Percentiles rank a stretch among this genome's conserved stretches.
These are phyloP conservation scores for Apamea anceps DNA, from an alignment of 2,888 invertebrate genomes.

Conservation along the genomic window DNA sequence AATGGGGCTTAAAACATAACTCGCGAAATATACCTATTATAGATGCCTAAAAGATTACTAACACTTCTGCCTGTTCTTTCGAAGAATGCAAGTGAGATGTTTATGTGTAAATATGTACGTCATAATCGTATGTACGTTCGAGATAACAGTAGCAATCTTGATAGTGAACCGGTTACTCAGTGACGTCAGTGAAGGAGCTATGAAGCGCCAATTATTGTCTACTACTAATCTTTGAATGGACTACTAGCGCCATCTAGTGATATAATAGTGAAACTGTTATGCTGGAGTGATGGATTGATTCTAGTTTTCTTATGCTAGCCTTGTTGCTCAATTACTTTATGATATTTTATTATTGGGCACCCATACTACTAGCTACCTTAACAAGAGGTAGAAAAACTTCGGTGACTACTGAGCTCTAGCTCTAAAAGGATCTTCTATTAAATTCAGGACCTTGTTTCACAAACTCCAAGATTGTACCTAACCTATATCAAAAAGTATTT, in stretches of 20 bases:
- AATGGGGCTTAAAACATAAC: too few relatives aligned
- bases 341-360: neutral
- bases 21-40: neutral
- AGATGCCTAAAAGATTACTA: neutral
- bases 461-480: neutral
- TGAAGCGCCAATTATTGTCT: neutral
- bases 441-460: neutral
- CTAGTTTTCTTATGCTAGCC: neutral
- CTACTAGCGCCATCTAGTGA: conserved; percentile 32
- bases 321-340: neutral
- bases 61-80: neutral
- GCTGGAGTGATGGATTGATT: neutral
- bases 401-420: neutral
- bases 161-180: conserved; percentile 15
- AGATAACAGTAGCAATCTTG: conserved; percentile 2
- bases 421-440: neutral
- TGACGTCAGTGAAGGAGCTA: conserved; percentile 18
- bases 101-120: neutral
- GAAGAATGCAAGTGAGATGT: neutral
- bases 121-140: neutral
- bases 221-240: neutral
- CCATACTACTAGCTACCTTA: neutral
- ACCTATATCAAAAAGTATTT: neutral
- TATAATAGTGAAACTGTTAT: neutral
- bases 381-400: neutral